These are phyloP conservation scores for Coturnix japonica DNA, from an alignment of 2,113 vertebrate genomes.

Conservation along the genomic window DNA sequence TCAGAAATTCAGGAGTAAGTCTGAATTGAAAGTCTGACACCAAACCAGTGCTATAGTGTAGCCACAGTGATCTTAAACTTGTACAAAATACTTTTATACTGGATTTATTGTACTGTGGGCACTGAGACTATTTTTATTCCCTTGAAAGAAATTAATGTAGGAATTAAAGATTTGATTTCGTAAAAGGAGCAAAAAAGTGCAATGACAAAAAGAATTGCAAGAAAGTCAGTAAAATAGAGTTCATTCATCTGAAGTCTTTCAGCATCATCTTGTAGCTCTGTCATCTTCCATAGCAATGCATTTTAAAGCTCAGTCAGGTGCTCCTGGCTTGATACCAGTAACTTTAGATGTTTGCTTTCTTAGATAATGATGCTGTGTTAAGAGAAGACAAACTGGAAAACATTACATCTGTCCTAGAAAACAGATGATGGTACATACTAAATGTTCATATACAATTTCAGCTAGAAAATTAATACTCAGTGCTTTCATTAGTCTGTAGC, in stretches of 20 bases:
- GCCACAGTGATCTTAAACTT: neutral
- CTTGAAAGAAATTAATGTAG: neutral
- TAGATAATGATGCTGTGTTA: neutral
- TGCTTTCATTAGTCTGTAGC: neutral
- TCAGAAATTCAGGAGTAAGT: neutral
- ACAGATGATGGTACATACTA: neutral
- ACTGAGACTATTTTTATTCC: neutral
- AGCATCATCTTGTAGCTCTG: neutral
- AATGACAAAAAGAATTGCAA: neutral
- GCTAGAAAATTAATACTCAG: neutral
- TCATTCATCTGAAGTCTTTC: slow-evolving; percentile 8
- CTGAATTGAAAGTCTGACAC: neutral
- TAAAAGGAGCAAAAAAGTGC: neutral
- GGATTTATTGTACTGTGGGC: neutral
- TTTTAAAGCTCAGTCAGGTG: neutral
- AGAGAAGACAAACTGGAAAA: neutral
- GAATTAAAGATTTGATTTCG: neutral
- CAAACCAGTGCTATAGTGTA: neutral
- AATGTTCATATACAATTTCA: neutral
- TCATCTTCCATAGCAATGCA: neutral
- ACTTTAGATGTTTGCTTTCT: slow-evolving; percentile 24
- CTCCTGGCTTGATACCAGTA: neutral
- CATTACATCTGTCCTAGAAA: neutral
- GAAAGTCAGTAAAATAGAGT: neutral
- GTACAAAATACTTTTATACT: neutral